Evolutionary conservation across 92 coral and sea anemone species (phyloP).

Genomic region (Phenganax marumi): DNA sequence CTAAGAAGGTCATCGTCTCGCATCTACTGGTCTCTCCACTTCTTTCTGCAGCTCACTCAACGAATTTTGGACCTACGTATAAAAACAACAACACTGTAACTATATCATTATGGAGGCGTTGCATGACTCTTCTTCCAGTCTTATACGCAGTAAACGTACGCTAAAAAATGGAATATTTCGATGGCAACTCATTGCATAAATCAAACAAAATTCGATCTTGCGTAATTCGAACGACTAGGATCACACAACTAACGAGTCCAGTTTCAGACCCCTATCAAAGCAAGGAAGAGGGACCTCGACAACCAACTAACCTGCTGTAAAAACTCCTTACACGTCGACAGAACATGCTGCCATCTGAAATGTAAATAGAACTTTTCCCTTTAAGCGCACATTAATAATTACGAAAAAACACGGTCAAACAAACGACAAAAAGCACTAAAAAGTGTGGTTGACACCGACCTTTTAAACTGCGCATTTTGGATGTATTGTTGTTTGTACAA

Average conservation of each 20-base stretch:
- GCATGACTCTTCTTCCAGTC: background rate
- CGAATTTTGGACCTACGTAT: slow-evolving; percentile 72
- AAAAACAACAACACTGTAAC: slow-evolving; percentile 12
- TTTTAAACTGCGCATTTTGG: slow-evolving; percentile 70
- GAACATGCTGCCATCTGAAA: slow-evolving; percentile 73
- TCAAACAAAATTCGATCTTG: too few relatives aligned
- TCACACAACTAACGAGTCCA: background rate
- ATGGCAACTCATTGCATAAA: too few relatives aligned
- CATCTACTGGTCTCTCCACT: slow-evolving; percentile 19
- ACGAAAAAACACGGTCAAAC: background rate
- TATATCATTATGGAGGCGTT: background rate
- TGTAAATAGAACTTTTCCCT: slow-evolving; percentile 3
- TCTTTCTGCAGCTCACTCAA: slow-evolving; percentile 69
- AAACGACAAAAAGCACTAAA: too few relatives aligned
- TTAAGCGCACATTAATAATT: background rate
- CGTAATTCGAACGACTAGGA: too few relatives aligned
- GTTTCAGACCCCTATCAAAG: background rate
- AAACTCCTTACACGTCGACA: slow-evolving; percentile 78
- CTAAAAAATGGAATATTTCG: too few relatives aligned
- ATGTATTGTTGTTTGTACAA: slow-evolving; percentile 74
- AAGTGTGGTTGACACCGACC: slow-evolving; percentile 45
- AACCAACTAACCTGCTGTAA: slow-evolving; percentile 72
- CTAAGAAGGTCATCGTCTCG: background rate
- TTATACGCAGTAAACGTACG: too few relatives aligned
- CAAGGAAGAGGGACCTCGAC: background rate